These are phyloP conservation scores for Epicampocera succincta DNA, from an alignment of 2,888 invertebrate genomes.

Conservation along the genomic window DNA sequence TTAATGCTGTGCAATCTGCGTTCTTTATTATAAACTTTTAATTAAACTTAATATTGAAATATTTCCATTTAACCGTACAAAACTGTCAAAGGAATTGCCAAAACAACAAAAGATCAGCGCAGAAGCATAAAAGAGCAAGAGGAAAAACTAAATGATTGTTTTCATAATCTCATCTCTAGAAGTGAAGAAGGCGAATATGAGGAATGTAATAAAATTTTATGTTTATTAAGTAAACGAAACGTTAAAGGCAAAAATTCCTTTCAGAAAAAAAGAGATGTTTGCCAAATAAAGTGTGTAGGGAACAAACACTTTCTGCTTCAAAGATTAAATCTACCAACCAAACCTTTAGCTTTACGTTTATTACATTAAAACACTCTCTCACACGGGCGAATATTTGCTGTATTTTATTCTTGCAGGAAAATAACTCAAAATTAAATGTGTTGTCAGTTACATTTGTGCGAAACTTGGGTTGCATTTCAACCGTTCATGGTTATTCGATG, in stretches of 20 bases:
- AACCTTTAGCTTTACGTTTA: conserved; percentile 38
- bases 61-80: conserved; percentile 42
- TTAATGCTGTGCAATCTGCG: neutral
- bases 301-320: neutral
- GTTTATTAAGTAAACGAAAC: conserved; percentile 51
- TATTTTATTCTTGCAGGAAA: neutral
- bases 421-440: neutral
- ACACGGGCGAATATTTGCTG: neutral
- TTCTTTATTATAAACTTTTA: conserved; percentile 35
- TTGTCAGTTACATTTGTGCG: neutral
- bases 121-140: neutral
- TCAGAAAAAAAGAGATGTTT: conserved; percentile 13
- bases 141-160: conserved; percentile 39
- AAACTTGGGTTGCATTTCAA: neutral
- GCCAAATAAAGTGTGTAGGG: neutral
- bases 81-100: conserved; percentile 61
- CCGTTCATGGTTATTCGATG: conserved; percentile 27
- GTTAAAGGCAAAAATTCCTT: neutral
- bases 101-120: conserved; percentile 5
- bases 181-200: conserved; percentile 30
- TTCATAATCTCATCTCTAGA: conserved; percentile 53
- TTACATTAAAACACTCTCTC: conserved; percentile 6
- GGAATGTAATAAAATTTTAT: conserved; percentile 63
- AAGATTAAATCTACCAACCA: conserved; percentile 18
- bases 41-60: conserved; percentile 63